Evolutionary conservation across 2,113 vertebrate genomes (phyloP).

Genomic region (Tachycineta bicolor): DNA sequence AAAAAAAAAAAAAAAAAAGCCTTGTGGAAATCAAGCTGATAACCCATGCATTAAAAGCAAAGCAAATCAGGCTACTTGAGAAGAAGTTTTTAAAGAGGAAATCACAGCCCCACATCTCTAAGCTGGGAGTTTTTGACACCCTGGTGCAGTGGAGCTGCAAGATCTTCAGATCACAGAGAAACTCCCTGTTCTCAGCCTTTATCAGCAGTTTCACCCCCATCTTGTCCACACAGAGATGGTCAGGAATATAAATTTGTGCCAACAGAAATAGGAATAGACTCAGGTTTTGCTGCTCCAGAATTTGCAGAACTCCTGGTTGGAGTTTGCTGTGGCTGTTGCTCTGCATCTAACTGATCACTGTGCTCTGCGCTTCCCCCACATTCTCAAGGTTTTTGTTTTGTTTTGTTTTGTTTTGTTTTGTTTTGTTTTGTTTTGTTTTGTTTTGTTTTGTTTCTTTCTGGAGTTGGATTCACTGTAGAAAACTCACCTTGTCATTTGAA

Average conservation of each 20-base stretch:
- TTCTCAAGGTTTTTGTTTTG: neutral
- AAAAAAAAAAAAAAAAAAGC: neutral
- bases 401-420: neutral
- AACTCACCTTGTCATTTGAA: neutral
- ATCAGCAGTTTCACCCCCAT: neutral
- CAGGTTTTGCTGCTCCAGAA: neutral
- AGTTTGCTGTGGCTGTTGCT: neutral
- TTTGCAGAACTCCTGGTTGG: neutral
- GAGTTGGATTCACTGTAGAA: neutral
- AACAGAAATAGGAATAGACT: neutral
- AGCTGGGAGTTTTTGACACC: neutral
- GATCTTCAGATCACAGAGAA: neutral
- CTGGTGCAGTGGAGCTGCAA: neutral
- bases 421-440: neutral
- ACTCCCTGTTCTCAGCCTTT: neutral
- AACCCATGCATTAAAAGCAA: neutral
- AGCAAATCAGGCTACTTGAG: neutral
- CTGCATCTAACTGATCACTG: accelerated
- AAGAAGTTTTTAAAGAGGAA: neutral
- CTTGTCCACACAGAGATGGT: neutral
- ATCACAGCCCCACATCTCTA: neutral
- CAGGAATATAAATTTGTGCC: neutral
- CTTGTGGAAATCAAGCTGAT: neutral
- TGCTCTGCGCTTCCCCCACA: neutral
- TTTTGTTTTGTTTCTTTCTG: neutral